A percentile compares a stretch with the other conserved stretches of the same genome.
Evolutionary conservation across 1,140 invertebrate genomes (phyloP).

Genomic region (Leptestheria dahalacensis): DNA sequence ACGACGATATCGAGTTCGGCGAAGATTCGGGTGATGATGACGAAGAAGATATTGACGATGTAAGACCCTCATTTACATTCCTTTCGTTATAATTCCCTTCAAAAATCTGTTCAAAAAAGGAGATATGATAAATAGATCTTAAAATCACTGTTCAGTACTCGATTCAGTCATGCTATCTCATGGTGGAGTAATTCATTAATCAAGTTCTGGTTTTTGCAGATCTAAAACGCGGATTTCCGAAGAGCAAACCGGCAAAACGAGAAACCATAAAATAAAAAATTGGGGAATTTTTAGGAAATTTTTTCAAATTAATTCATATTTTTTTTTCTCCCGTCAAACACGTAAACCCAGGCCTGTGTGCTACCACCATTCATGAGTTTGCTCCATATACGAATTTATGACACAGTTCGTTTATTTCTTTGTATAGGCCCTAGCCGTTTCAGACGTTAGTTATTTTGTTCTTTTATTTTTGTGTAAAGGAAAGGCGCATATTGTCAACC

Average conservation of each 20-base stretch:
- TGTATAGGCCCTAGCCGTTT: too few relatives aligned
- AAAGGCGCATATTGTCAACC: too few relatives aligned
- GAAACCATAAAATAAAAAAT: background rate
- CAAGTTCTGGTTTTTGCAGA: background rate
- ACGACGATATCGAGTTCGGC: constrained; percentile 88
- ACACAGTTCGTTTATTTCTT: too few relatives aligned
- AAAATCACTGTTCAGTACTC: too few relatives aligned
- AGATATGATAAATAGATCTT: background rate
- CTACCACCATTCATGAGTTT: background rate
- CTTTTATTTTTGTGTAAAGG: too few relatives aligned
- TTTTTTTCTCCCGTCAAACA: background rate
- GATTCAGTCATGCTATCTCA: too few relatives aligned
- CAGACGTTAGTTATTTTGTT: too few relatives aligned
- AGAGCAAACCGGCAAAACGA: background rate
- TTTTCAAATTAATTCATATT: background rate
- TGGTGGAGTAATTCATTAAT: background rate
- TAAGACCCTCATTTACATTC: constrained; percentile 15
- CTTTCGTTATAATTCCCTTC: background rate
- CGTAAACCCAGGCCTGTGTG: background rate
- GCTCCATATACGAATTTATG: background rate
- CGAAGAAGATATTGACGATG: constrained; percentile 49
- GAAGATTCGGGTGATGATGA: constrained; percentile 50
- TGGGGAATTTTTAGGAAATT: background rate
- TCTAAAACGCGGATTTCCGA: background rate
- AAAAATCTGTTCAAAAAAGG: background rate